Conservation (phyloP, 92 coral and sea anemone species). For the Montipora capitata region DNA sequence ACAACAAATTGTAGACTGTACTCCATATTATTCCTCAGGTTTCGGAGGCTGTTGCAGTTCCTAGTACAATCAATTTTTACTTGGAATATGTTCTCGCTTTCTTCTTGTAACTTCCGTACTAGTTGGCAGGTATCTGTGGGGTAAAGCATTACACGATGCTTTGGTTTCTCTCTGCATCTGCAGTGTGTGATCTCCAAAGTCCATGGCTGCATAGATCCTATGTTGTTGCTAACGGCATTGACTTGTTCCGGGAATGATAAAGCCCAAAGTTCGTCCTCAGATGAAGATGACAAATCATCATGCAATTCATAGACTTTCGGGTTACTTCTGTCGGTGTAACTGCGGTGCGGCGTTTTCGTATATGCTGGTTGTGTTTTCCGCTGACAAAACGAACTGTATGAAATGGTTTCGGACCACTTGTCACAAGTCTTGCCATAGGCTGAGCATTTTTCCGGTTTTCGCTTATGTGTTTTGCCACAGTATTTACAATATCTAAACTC, state of each 20-base stretch:
- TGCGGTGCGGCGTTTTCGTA: not conserved
- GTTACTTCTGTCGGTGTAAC: not conserved
- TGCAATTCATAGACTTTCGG: not conserved
- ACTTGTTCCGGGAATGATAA: not conserved
- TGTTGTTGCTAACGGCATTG: too few relatives aligned
- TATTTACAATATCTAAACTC: not conserved
- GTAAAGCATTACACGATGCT: not conserved
- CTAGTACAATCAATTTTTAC: slow-evolving; percentile 1
- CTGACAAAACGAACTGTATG: too few relatives aligned
- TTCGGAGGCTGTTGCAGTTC: not conserved
- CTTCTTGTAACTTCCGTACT: not conserved
- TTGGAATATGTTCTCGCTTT: not conserved
- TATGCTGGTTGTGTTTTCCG: too few relatives aligned
- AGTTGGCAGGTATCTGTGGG: not conserved
- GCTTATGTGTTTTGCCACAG: not conserved
- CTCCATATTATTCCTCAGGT: not conserved
- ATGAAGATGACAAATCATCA: not conserved
- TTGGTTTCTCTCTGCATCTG: too few relatives aligned
- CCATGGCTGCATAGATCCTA: not conserved
- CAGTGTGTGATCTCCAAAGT: too few relatives aligned
- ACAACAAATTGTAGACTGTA: not conserved
- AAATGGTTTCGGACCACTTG: too few relatives aligned
- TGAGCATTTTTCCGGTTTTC: not conserved
- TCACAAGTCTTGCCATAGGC: too few relatives aligned
- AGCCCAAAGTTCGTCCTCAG: slow-evolving; percentile 17